These are phyloP conservation scores for Pseudoatta argentina DNA, from an alignment of 1,140 invertebrate species.

Conservation along the genomic window DNA sequence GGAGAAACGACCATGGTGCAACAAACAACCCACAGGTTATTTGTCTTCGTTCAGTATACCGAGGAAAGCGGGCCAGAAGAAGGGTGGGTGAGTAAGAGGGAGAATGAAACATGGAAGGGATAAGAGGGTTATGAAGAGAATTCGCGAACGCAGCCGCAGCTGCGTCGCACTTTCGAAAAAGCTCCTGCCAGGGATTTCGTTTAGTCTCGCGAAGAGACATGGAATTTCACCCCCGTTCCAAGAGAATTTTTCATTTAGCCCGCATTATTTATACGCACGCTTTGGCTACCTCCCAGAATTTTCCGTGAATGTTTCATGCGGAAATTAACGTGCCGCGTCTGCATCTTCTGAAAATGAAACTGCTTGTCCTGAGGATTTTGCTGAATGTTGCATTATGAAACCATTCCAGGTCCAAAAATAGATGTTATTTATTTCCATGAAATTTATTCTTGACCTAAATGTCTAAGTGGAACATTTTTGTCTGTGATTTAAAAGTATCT, in stretches of 20 bases:
- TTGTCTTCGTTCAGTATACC: constrained; percentile 56
- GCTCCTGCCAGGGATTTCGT: constrained; percentile 50
- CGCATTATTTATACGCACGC: constrained; percentile 63
- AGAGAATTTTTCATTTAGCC: constrained; percentile 60
- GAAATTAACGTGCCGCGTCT: constrained; percentile 58
- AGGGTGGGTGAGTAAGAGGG: background rate
- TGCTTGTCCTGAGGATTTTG: constrained; percentile 53
- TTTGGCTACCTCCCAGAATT: constrained; percentile 57
- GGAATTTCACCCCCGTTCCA: constrained; percentile 53
- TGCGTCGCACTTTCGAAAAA: constrained; percentile 57
- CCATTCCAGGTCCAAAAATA: background rate
- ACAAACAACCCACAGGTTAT: constrained; percentile 61
- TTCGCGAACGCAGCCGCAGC: constrained; percentile 54
- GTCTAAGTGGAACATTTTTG: background rate
- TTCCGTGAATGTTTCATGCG: constrained; percentile 57
- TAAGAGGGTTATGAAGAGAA: constrained; percentile 56
- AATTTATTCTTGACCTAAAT: constrained; percentile 15
- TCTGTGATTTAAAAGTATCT: background rate
- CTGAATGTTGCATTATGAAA: constrained; percentile 31
- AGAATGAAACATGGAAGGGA: constrained; percentile 22
- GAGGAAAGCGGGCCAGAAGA: constrained; percentile 41
- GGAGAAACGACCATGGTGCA: constrained; percentile 53
- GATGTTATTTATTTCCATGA: background rate
- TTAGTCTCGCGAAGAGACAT: constrained; percentile 37
- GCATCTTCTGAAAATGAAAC: constrained; percentile 59